These are phyloP conservation scores for Lasiurus cinereus DNA, from an alignment of 2,113 vertebrate species.

Conservation along the genomic window DNA sequence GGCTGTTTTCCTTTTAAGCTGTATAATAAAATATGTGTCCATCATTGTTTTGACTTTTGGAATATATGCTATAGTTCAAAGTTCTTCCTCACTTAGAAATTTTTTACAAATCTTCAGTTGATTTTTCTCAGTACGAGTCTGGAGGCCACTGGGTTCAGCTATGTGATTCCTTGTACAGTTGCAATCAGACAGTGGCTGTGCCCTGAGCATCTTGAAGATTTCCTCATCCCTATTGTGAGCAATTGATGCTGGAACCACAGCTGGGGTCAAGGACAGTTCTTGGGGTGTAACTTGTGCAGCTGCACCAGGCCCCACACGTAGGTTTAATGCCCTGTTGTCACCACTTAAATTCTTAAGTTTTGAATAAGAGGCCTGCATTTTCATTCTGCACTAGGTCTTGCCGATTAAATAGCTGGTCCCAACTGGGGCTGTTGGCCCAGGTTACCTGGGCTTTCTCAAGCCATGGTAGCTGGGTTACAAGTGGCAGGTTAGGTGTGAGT, in stretches of 20 bases:
- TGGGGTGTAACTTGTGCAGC: neutral
- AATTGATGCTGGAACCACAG: neutral
- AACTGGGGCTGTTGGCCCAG: neutral
- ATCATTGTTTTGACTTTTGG: neutral
- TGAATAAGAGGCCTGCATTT: too few species aligned
- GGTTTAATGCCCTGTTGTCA: neutral
- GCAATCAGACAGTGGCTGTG: neutral
- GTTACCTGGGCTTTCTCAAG: neutral
- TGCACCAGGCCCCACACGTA: neutral
- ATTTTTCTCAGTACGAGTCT: neutral
- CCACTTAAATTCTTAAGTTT: neutral
- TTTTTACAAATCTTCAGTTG: neutral
- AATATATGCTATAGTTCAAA: constrained; percentile 19
- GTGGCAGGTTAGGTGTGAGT: too few species aligned
- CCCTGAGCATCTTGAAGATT: neutral
- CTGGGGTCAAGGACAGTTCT: neutral
- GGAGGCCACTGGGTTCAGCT: neutral
- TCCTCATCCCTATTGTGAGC: neutral
- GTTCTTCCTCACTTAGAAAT: neutral
- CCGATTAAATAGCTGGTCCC: neutral
- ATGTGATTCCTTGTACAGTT: neutral
- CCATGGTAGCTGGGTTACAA: neutral
- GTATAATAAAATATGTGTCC: neutral
- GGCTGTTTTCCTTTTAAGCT: neutral
- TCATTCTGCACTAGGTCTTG: too few species aligned